A percentile compares a stretch with the other conserved stretches of the same genome.
phyloP scores from a whole-genome alignment of 2,797 vertebrate genomes.

The Streptopelia turtur region DNA sequence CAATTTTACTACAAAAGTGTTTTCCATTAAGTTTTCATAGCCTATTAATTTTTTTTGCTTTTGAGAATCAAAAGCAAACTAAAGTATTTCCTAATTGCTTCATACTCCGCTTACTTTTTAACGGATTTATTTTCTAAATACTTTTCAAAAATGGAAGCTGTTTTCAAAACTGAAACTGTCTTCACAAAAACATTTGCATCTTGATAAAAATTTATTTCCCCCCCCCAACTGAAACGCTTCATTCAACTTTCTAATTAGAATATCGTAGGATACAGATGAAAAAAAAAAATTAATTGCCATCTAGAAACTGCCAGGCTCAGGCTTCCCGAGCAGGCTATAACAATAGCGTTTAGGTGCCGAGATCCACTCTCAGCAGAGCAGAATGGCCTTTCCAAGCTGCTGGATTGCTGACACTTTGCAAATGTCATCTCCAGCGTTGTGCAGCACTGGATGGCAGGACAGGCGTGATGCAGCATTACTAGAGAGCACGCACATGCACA shows the following conservation, averaged over 20 bases:
- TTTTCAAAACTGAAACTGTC: background rate
- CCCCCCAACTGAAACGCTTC: background rate
- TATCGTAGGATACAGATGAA: background rate
- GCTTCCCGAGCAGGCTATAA: background rate
- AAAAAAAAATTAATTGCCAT: background rate
- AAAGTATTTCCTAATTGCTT: background rate
- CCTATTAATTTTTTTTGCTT: background rate
- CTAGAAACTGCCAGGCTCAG: background rate
- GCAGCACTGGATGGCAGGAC: background rate
- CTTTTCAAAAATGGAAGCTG: background rate
- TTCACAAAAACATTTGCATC: background rate
- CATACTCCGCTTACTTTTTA: background rate
- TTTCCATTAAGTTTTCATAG: background rate
- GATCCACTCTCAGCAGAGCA: background rate
- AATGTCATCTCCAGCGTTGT: conserved; percentile 9
- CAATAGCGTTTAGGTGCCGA: background rate
- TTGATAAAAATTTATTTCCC: background rate
- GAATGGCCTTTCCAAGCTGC: background rate
- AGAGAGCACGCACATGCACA: background rate
- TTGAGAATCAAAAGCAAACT: background rate
- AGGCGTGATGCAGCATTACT: background rate
- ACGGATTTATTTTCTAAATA: background rate
- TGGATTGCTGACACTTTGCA: background rate
- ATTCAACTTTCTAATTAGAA: background rate
- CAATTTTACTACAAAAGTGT: background rate